Evolutionary conservation across 1,140 invertebrate species (phyloP).

Genomic region (Panagrolaimus sp.): DNA sequence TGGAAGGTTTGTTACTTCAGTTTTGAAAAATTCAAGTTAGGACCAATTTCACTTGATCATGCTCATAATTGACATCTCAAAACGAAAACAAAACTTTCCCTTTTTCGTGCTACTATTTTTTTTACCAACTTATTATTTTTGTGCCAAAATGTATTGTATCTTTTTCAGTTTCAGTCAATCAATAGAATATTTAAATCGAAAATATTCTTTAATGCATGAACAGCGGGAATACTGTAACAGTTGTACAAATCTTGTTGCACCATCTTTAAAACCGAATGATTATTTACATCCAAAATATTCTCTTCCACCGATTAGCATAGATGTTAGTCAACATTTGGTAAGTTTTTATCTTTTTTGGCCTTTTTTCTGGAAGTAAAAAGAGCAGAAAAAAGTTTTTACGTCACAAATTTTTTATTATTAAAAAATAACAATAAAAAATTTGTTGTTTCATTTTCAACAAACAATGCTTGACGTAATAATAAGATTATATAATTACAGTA

Average conservation of each 20-base stretch:
- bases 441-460: background rate
- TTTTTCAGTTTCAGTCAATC: conserved; percentile 6
- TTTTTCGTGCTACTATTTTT: too few species aligned
- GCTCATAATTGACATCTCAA: too few species aligned
- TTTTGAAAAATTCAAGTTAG: too few species aligned
- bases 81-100: too few species aligned
- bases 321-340: background rate
- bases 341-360: background rate
- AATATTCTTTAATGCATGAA: background rate
- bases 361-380: background rate
- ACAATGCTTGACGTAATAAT: too few species aligned
- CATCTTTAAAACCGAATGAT: background rate
- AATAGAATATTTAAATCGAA: background rate
- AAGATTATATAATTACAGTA: too few species aligned
- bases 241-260: background rate
- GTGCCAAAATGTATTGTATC: too few species aligned
- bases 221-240: background rate
- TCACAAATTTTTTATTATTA: background rate
- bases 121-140: too few species aligned
- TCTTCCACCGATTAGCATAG: background rate
- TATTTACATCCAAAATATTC: conserved; percentile 12
- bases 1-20: background rate
- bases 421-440: background rate
- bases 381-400: conserved; percentile 2
- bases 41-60: background rate